Conservation (phyloP, 2,113 vertebrate genomes). For the Phalacrocorax brasilianus region DNA sequence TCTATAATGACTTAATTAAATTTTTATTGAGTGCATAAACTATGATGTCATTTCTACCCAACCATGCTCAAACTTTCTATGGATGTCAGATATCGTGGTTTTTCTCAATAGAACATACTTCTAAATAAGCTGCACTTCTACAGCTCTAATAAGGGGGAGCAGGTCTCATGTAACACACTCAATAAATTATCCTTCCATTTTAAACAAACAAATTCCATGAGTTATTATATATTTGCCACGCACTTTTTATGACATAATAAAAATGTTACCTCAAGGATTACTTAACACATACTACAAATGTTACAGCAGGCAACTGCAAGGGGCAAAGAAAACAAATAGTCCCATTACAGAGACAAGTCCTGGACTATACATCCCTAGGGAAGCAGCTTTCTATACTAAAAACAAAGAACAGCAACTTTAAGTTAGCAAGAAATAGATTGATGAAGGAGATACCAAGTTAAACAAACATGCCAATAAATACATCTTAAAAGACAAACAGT, state of each 20-base stretch:
- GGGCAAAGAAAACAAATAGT: slow-evolving; percentile 83
- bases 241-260: slow-evolving; percentile 86
- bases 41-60: slow-evolving; percentile 82
- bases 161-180: slow-evolving; percentile 84
- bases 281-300: slow-evolving; percentile 86
- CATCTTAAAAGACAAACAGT: slow-evolving; percentile 46
- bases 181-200: slow-evolving; percentile 85
- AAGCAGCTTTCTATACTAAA: slow-evolving; percentile 67
- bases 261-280: slow-evolving; percentile 87
- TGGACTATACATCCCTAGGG: slow-evolving; percentile 68
- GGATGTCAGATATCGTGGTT: slow-evolving; percentile 75
- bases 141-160: slow-evolving; percentile 77
- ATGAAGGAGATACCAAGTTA: slow-evolving; percentile 70
- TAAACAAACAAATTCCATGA: slow-evolving; percentile 84
- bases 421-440: slow-evolving; percentile 63
- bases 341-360: slow-evolving; percentile 74
- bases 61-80: slow-evolving; percentile 67
- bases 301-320: slow-evolving; percentile 82
- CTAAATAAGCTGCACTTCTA: slow-evolving; percentile 75
- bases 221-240: slow-evolving; percentile 86
- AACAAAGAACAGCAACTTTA: slow-evolving; percentile 68
- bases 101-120: slow-evolving; percentile 76
- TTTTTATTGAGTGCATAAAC: slow-evolving; percentile 84
- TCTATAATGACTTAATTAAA: slow-evolving; percentile 86
- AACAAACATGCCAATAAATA: slow-evolving; percentile 63